phyloP scores from a whole-genome alignment of 1,140 invertebrate genomes.

The Drosophila punjabiensis region DNA sequence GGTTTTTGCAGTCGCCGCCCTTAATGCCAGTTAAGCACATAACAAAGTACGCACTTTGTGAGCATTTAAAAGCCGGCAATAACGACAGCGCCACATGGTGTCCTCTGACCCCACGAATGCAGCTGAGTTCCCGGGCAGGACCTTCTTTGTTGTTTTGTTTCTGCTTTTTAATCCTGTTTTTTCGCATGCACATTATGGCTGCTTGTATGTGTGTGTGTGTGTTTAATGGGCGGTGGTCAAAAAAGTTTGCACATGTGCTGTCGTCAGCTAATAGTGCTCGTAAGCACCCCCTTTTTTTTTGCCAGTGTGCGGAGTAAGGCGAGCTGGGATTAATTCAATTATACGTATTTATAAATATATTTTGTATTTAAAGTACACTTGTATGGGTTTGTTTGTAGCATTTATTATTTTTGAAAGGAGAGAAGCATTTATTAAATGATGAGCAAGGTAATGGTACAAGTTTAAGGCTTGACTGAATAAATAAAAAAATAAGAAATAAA shows the following conservation, averaged over 20 bases:
- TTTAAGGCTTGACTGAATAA: not conserved
- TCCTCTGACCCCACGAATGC: conserved; percentile 46
- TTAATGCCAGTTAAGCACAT: conserved; percentile 68
- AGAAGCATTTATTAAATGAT: not conserved
- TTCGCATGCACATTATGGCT: conserved; percentile 9
- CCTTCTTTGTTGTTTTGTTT: conserved; percentile 36
- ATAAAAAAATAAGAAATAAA: not conserved
- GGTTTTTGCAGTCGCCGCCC: conserved; percentile 21
- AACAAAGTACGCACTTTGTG: conserved; percentile 78
- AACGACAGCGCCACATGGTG: conserved; percentile 54
- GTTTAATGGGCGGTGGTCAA: conserved; percentile 35
- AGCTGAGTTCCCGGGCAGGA: conserved; percentile 15
- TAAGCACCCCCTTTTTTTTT: conserved; percentile 24
- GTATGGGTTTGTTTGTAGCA: not conserved
- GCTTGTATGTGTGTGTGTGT: conserved; percentile 13
- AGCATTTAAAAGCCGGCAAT: conserved; percentile 69
- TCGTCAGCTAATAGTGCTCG: conserved; percentile 33
- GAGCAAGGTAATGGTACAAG: not conserved
- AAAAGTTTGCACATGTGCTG: conserved; percentile 40
- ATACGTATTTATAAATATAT: not conserved
- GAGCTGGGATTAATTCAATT: conserved; percentile 24
- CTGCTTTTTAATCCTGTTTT: conserved; percentile 21
- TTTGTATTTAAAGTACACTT: not conserved
- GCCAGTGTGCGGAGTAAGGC: not conserved
- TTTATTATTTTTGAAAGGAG: not conserved